phyloP scores from a whole-genome alignment of 2,888 invertebrate species.

The Agriotes lineatus region DNA sequence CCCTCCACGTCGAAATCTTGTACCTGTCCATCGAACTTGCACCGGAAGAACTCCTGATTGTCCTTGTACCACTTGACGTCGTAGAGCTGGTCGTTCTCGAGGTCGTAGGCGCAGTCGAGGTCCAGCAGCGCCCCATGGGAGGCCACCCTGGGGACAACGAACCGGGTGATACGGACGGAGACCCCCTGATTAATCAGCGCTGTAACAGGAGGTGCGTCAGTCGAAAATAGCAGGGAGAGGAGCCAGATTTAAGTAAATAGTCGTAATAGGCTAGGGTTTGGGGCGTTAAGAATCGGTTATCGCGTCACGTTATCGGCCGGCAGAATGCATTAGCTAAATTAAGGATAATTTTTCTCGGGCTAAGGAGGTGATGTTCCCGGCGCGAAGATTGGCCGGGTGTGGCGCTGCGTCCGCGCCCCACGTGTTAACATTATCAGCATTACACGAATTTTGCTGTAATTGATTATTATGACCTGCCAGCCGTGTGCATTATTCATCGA shows the following conservation, averaged over 20 bases:
- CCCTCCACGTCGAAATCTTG: constrained; percentile 56
- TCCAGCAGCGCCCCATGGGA: constrained; percentile 55
- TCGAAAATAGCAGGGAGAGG: background rate
- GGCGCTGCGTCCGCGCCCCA: constrained; percentile 29
- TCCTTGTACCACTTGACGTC: constrained; percentile 63
- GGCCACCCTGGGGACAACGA: constrained; percentile 57
- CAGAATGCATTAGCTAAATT: constrained; percentile 51
- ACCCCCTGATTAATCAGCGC: constrained; percentile 5
- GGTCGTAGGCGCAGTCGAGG: constrained; percentile 58
- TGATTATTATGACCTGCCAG: constrained; percentile 33
- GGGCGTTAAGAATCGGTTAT: constrained; percentile 40
- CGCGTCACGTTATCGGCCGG: constrained; percentile 38
- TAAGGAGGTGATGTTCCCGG: constrained; percentile 18
- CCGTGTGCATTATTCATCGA: constrained; percentile 16
- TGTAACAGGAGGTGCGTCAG: too few relatives aligned
- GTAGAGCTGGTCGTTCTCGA: constrained; percentile 55
- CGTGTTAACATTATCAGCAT: constrained; percentile 21
- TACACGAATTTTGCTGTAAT: constrained; percentile 17
- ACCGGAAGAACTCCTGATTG: constrained; percentile 57
- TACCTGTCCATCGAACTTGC: constrained; percentile 53
- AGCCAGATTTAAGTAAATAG: background rate
- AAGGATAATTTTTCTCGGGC: constrained; percentile 45
- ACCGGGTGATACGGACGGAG: constrained; percentile 52
- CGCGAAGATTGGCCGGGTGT: background rate
- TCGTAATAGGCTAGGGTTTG: constrained; percentile 3